Percentiles rank a stretch among this genome's conserved stretches.
These are phyloP conservation scores for Laterallus jamaicensis DNA, from an alignment of 2,113 vertebrate genomes.

Conservation along the genomic window DNA sequence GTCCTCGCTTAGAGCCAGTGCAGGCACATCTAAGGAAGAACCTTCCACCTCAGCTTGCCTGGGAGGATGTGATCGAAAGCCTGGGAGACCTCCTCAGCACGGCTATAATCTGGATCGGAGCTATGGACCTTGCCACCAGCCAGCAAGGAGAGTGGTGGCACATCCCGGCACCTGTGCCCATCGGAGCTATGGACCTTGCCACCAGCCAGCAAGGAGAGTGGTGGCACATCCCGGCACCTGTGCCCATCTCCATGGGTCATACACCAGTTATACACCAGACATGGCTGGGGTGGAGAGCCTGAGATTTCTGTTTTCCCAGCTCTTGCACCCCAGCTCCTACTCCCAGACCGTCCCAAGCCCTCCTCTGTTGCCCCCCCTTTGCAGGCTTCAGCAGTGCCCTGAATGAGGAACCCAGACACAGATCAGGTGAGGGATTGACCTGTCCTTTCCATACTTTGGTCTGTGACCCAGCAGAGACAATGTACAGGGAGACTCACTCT, in stretches of 20 bases:
- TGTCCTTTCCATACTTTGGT: background rate
- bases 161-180: background rate
- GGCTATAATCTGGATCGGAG: background rate
- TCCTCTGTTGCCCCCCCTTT: background rate
- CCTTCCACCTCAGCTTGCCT: background rate
- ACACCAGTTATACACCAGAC: rapidly evolving
- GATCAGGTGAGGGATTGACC: background rate
- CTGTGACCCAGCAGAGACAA: background rate
- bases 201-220: background rate
- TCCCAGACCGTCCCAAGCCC: background rate
- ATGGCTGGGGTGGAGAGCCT: background rate
- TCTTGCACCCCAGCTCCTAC: background rate
- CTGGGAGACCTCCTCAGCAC: background rate
- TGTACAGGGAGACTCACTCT: conserved; percentile 29
- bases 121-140: background rate
- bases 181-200: background rate
- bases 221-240: background rate
- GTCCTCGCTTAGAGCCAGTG: rapidly evolving
- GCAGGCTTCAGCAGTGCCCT: background rate
- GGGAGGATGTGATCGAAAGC: background rate
- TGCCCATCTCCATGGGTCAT: background rate
- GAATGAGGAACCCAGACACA: background rate
- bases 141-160: background rate
- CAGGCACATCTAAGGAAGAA: background rate
- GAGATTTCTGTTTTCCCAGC: background rate